These are phyloP conservation scores for Physocephala rufipes DNA, from an alignment of 2,888 invertebrate species.

Conservation along the genomic window DNA sequence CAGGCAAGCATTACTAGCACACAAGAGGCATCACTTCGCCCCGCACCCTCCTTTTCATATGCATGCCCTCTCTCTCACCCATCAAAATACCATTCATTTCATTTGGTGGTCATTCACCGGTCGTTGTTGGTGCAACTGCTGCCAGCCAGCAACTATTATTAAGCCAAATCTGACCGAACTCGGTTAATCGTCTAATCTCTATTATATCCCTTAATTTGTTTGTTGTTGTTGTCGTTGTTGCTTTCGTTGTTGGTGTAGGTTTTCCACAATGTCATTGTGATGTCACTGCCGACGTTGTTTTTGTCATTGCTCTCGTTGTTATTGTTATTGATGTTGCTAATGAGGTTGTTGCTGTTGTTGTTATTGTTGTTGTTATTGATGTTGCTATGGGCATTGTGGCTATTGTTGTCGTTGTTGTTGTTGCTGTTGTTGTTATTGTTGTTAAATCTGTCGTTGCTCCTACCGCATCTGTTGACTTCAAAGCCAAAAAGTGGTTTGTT, in stretches of 20 bases:
- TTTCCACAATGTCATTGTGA: conserved; percentile 26
- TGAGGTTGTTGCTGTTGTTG: not conserved
- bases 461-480: not conserved
- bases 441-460: not conserved
- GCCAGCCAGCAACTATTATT: conserved; percentile 5
- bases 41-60: not conserved
- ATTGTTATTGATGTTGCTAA: not conserved
- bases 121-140: not conserved
- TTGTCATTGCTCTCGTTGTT: not conserved
- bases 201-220: not conserved
- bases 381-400: too few relatives aligned
- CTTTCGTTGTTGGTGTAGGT: not conserved
- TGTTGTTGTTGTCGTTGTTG: conserved; percentile 25
- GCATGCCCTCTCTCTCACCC: not conserved
- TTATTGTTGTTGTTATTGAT: too few relatives aligned
- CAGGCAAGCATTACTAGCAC: too few relatives aligned
- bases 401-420: too few relatives aligned
- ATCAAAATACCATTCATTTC: not conserved
- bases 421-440: too few relatives aligned
- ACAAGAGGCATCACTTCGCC: too few relatives aligned
- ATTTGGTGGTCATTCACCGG: not conserved
- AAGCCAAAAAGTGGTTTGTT: not conserved
- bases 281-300: not conserved
- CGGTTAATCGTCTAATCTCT: conserved; percentile 22
- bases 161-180: conserved; percentile 17